Base-by-base conservation (phyloP, 1,140 invertebrate genomes). In the Dendroctonus valens region DNA sequence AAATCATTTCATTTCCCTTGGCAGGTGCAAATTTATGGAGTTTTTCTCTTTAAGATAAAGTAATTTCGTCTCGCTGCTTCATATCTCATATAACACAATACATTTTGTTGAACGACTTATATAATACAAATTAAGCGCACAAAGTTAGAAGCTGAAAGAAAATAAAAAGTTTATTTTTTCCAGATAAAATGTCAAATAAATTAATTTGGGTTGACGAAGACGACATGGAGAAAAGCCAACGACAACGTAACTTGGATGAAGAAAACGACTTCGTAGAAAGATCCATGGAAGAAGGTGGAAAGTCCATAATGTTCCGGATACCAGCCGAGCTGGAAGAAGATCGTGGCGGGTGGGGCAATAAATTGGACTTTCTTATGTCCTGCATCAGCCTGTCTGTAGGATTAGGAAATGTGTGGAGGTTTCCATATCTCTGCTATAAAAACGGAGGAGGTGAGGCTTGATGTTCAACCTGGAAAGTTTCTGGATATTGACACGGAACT, bases 371-470 rank as follows among this genome's bases (percentile, higher is more conserved):
- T 58, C 63, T 91, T n/a, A 83, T 90, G 44, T 87, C 87, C 0
- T 86, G 87, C 69, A 84, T 90, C 58, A 86, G 87, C 61, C 84
- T 89, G n/a, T 88, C 88, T 7, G 87, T 91, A 5, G 89, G 88
- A 3, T 78, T 91, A 6, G 92, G 91, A 53, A 94, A 94, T 73
- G 89, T 94, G 0, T 94, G 92, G 92, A 80, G 92, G 49, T 94
- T 94, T 79, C 91, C 91, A 0, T 93, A 91, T 78, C 83, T 91
- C 5, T 91, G 89, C 74, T 91, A 91, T 79, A 89, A 90, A 73
- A 91, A 92, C 76, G 90, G 90, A 46, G 90, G 77, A 70, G 77
- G 77, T 78, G 26, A 59, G 42, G 7, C 42, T 39, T 7, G 9
- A 55, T 12, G 0, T 40, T 41, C 39, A 11, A 6, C 40, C 41